phyloP scores from a whole-genome alignment of 2,113 vertebrate genomes.

The Sphyrna mokarran region DNA sequence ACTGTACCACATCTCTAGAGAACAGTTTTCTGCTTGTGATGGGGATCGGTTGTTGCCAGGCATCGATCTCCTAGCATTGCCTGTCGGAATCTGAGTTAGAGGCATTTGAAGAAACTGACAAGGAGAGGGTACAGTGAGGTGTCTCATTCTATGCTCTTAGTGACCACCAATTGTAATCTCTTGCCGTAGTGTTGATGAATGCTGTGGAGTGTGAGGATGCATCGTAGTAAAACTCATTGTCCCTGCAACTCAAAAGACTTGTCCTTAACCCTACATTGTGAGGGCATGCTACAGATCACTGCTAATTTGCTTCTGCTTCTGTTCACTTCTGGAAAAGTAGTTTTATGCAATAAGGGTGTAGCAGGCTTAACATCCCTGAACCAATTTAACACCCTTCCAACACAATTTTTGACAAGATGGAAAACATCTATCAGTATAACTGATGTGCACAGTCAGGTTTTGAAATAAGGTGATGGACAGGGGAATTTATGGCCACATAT shows the following conservation, averaged over 20 bases:
- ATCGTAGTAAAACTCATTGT: neutral
- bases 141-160: constrained; percentile 12
- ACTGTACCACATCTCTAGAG: neutral
- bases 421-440: constrained; percentile 34
- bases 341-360: constrained; percentile 35
- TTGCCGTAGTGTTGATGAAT: constrained; percentile 37
- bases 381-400: constrained; percentile 33
- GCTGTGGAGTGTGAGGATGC: neutral
- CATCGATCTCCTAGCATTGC: constrained; percentile 11
- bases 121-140: constrained; percentile 34
- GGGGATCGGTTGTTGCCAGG: neutral
- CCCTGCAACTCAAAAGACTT: constrained; percentile 23
- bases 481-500: constrained; percentile 37
- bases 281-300: neutral
- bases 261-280: neutral
- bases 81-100: neutral
- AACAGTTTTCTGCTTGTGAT: neutral
- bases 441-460: neutral
- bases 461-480: constrained; percentile 30
- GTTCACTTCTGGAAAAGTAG: constrained; percentile 19
- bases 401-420: constrained; percentile 29
- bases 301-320: neutral
- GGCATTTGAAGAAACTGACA: constrained; percentile 22
- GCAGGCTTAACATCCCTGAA: constrained; percentile 18
- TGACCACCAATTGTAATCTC: constrained; percentile 25